A percentile compares a stretch with the other conserved stretches of the same genome.
phyloP scores from a whole-genome alignment of 2,797 vertebrate genomes.

The Ctenopoma multispine region DNA sequence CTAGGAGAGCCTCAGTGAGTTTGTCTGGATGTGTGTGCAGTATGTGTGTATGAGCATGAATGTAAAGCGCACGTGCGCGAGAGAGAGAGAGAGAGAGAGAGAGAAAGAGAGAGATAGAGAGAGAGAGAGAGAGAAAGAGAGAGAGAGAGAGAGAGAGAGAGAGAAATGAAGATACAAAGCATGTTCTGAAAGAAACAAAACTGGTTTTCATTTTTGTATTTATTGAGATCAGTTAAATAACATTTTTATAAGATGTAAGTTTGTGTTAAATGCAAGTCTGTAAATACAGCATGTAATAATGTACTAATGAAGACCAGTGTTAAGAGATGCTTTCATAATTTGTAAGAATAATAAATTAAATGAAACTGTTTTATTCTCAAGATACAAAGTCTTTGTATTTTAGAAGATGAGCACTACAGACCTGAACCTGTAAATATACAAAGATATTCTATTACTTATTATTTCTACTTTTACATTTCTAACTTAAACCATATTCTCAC shows the following conservation, averaged over 20 bases:
- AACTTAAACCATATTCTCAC: constrained; percentile 44
- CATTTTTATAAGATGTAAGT: constrained; percentile 43
- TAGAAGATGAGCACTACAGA: constrained; percentile 9
- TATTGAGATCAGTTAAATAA: constrained; percentile 32
- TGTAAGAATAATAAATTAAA: constrained; percentile 5
- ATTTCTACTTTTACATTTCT: constrained; percentile 57
- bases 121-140: neutral
- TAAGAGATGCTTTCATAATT: constrained; percentile 5
- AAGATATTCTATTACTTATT: constrained; percentile 39
- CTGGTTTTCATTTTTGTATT: constrained; percentile 37
- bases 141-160: neutral
- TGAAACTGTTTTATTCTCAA: constrained; percentile 14
- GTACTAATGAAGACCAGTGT: constrained; percentile 6
- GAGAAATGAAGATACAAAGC: neutral
- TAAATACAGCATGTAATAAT: constrained; percentile 41
- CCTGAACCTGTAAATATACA: constrained; percentile 58
- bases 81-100: neutral
- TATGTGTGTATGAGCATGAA: neutral
- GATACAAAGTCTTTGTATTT: constrained; percentile 24
- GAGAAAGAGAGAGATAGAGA: too few relatives aligned
- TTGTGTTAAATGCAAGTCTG: constrained; percentile 35
- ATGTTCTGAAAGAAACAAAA: constrained; percentile 19
- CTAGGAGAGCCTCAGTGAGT: constrained; percentile 67
- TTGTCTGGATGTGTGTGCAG: neutral
- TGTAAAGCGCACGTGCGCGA: too few relatives aligned